Base-by-base conservation (phyloP, 2,113 vertebrate species). In the Sigmodon hispidus region DNA sequence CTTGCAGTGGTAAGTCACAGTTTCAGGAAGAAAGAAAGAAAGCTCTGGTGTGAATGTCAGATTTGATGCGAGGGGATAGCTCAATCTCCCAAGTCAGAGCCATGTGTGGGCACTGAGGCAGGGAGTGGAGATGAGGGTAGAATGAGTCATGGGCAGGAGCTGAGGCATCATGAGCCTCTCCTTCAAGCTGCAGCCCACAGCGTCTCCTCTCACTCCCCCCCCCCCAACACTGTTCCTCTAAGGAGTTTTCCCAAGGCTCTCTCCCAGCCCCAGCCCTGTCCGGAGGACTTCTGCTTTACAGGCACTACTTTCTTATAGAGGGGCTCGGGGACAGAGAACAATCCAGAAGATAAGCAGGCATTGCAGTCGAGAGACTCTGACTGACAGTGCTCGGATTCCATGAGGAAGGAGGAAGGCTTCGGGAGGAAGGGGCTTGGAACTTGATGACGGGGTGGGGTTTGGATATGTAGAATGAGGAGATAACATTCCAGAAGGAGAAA, bases 401-500 rank as follows among this genome's bases (percentile, higher is more conserved):
- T 17, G 19, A 70, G 77, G 36, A 26, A n/a, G 55, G 16, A 22
- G 55, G 59, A 73, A 50, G 83, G 5, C 40, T 55, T 52, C 48
- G 0, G 31, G 50, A n/a, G 73, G 87, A 52, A 95, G 61, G 83
- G 8, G 26, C 5, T 40, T 57, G 22, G 63, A 52, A 63, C 81
- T 45, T 45, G 55, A 69, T 22, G 36, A 31, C 19, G 6, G 34
- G 43, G 31, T 13, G 52, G 43, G 48, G 15, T 84, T 89, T 86
- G 43, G 52, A 34, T 22, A 7, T 4, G 10, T 73, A 93, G 95
- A 69, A 79, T 4, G 3, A 89, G 2, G 19, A 2, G 73, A 83
- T 73, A 94, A 3, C 36, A 52, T 93, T 93, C 90, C 52, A 89
- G 89, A 89, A 77, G 55, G 61, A 19, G 43, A n/a, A 26, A 65